Base-by-base conservation (phyloP, 2,113 vertebrate genomes). In the Scortum barcoo region DNA sequence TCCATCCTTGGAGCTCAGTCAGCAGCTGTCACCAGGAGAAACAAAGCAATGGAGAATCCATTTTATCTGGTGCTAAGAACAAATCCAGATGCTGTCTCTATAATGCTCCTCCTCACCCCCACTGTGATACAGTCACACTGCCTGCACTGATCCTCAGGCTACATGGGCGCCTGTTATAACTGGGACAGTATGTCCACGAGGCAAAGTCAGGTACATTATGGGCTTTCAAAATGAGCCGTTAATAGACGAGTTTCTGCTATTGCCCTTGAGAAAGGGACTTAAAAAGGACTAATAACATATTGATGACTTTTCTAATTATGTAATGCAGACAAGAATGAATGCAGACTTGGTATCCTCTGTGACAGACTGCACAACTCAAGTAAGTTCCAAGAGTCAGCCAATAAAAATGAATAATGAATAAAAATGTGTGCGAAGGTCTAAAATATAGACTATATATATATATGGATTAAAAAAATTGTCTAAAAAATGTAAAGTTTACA, bases 81-180 rank as follows among this genome's bases (percentile, higher is more conserved):
- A 80, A 90, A 90, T 74, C 69, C 93, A 94, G 91, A 91, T 93
- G 93, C 46, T 69, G 48, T n/a, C 5, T 56, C 50, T 69, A 19
- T 28, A 75, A 38, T 5, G 0, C 22, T 40, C 24, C 30, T 48
- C 70, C 24, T 36, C 33, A 33, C 80, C 83, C 72, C 81, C 5
- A 36, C 33, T 30, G 54, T 65, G 76, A 79, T 54, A 22, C 57
- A 68, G 75, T 51, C 33, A 53, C 54, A 20, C 50, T 63, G 72
- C 19, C 30, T 2, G 24, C 46, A 82, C 36, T 28, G 10, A 82
- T 78, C 54, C 66, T 66, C 50, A 36, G 74, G 78, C 75, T 77
- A 63, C 46, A 74, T 20, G 46, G 82, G 74, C 10, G 54, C 24
- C 48, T 50, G 44, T 36, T 78, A 28, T 53, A 83, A 69, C 20